Evolutionary conservation across 92 coral and sea anemone species (phyloP), one percentile per base, ranked within the genome.

Genomic region (Phenganax stokvisi): DNA sequence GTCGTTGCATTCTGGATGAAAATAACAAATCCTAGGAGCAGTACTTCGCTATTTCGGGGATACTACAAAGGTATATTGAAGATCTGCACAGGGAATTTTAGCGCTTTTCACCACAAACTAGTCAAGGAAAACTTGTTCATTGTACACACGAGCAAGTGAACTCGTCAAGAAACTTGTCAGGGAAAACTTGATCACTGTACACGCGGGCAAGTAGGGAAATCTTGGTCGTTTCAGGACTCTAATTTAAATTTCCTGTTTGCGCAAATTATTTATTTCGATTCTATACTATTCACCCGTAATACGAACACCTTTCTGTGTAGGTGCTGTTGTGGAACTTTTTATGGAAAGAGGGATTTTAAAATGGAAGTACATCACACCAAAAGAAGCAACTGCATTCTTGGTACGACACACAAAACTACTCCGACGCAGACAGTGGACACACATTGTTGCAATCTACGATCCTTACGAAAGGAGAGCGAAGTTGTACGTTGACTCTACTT

Each of bases 1-100:
- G 62, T 68, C 3, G 62, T 79, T 13, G 29, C 68, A 56, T 79
- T 79, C 25, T 79, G 83, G 83, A 79, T 79, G 57, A 64, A 52
- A 15, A 30, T 79, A 51, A 9, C 52, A 31, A 79, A 63, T 64
- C 83, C 61, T 20, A 72, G 83, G 3, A 79, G 74, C 15, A 64
- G 54, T 10, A 60, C 83, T 44, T 25, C 60, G 11, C 54, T 79
- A 10, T 65, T 79, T 25, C 20, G 83, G n/a, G 56, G 72, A 28
- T 65, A 79, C 65, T 79, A 47, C 30, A 64, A 79, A 16, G 83
- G 73, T 68, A 68, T 29, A 37, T 2, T 37, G 5, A 37, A 37
- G 5, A 37, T 37, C 47, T 37, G 47, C 5, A 37, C 47, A 1
- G 47, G 5, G 3, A 37, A 20, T 20, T 20, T 20, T 20, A 20